Evolutionary conservation across 2,113 vertebrate genomes (phyloP), one percentile per base, ranked within the genome.

Genomic region (Hippocampus mohnikei): DNA sequence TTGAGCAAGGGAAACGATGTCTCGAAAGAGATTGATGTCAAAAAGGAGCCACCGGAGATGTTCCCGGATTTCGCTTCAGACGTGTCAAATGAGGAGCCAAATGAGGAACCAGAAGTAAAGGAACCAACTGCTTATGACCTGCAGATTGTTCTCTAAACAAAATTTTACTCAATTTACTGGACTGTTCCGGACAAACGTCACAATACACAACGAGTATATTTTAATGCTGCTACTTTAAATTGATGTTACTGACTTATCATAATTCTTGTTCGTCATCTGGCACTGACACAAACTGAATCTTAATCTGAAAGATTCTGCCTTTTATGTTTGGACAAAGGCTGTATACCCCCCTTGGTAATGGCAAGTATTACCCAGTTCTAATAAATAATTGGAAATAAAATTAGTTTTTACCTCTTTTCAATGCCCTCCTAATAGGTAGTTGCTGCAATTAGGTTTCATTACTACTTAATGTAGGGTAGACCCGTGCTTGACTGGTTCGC

Each of bases 61-160:
- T 53, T 21, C 1, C 12, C 60, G 11, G 25, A 12, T 69, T 12
- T 2, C 3, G 10, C 48, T 23, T 40, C 69, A 7, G n/a, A 1
- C 1, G 6, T 67, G 21, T 0, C n/a, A 29, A 50, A 16, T 0
- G 9, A 8, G 3, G 15, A 29, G 13, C 0, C 13, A 2, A 33
- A 9, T 1, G 62, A 52, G 52, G 50, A 50, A 2, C 29, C 29
- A 37, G 33, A 37, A 37, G 33, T 37, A 37, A 37, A 37, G 33
- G 67, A 69, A 25, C 71, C 63, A 52, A 79, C 55, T 27, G 81
- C 85, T 8, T 86, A 82, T 70, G 85, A 88, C 59, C 66, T 88
- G 11, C 83, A 91, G 50, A 44, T 89, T 61, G 8, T 25, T 16
- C 5, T 88, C 7, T 85, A 70, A 48, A 10, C 66, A 64, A 23